Percentiles rank a stretch among this genome's conserved stretches.
These are phyloP conservation scores for Blastobasis lacticolella DNA, from an alignment of 2,888 invertebrate species.

Conservation along the genomic window DNA sequence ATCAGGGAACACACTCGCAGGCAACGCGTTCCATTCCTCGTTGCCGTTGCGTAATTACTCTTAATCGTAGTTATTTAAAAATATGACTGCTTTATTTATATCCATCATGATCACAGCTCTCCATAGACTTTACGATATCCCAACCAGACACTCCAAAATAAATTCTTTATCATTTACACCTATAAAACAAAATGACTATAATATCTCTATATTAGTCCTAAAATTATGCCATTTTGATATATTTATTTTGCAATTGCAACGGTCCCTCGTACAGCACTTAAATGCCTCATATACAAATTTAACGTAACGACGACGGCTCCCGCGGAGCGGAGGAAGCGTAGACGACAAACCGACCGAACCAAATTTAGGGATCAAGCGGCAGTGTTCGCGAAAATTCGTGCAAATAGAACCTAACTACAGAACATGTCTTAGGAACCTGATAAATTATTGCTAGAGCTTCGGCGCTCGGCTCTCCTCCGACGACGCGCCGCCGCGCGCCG, in stretches of 20 bases:
- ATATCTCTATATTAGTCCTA: slow-evolving; percentile 70
- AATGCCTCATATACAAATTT: slow-evolving; percentile 69
- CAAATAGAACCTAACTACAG: slow-evolving; percentile 72
- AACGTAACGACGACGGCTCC: slow-evolving; percentile 62
- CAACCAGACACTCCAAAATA: slow-evolving; percentile 70
- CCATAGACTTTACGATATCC: slow-evolving; percentile 70
- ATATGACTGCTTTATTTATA: slow-evolving; percentile 69
- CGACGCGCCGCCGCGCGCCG: slow-evolving; percentile 33
- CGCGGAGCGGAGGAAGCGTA: slow-evolving; percentile 55
- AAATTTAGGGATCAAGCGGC: slow-evolving; percentile 66
- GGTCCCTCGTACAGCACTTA: slow-evolving; percentile 72
- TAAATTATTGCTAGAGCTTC: slow-evolving; percentile 73
- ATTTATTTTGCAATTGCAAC: slow-evolving; percentile 74
- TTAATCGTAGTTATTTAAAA: slow-evolving; percentile 68
- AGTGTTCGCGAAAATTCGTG: slow-evolving; percentile 71
- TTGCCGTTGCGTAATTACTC: slow-evolving; percentile 66
- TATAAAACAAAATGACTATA: slow-evolving; percentile 73
- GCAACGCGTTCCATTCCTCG: too few relatives aligned
- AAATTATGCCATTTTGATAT: slow-evolving; percentile 73
- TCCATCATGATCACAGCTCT: slow-evolving; percentile 73
- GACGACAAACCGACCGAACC: slow-evolving; percentile 49
- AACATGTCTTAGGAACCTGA: slow-evolving; percentile 73
- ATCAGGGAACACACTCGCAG: too few relatives aligned
- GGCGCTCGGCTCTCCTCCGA: slow-evolving; percentile 45
- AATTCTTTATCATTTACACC: slow-evolving; percentile 72